Base-by-base conservation (phyloP, 2,888 invertebrate species). In the Elegia similella region DNA sequence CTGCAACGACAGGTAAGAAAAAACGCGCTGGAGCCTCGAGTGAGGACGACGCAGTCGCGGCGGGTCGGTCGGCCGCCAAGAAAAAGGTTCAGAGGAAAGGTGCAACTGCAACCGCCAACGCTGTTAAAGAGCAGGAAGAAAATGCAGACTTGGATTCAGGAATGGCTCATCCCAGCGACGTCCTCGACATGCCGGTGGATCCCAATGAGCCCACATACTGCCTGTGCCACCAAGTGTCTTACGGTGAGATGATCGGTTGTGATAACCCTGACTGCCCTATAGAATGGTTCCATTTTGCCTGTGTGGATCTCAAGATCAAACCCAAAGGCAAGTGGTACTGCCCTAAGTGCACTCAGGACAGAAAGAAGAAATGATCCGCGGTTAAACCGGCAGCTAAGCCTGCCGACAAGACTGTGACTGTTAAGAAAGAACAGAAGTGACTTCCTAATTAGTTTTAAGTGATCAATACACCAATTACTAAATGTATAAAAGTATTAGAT, bases 161-260 rank as follows among this genome's bases (percentile, higher is more conserved):
- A 53, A 93, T 93, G 78, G 93, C 96, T 0, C 97, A 97, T 87
- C 96, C 97, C 0, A 97, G 98, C 65, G 99, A 97, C 79, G 97
- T 97, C 10, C 88, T 97, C 42, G 97, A 97, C 68, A 97, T 97
- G 97, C 97, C 97, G 0, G 97, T 97, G 0, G 97, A 99, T 92
- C 99, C 99, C 0, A 99, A 99, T 78, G 99, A 99, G 81, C 99
- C 99, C 0, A 99, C 98, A 0, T 99, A 99, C 82, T 99, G 99
- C 82, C 92, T 98, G 42, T 99, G 99, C 78, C 98, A 99, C 85
- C 99, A 99, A 93, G 96, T 97, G 53, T 98, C 98, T 3, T 98
- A 98, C 73, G 98, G 98, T 57, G 97, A 98, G 92, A 98, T 98
- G 98, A 98, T 98, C 77, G 97, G 97, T 64, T 98, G 98, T 92